Conservation (phyloP, 1,140 invertebrate genomes). For the Trachelipus rathkii region DNA sequence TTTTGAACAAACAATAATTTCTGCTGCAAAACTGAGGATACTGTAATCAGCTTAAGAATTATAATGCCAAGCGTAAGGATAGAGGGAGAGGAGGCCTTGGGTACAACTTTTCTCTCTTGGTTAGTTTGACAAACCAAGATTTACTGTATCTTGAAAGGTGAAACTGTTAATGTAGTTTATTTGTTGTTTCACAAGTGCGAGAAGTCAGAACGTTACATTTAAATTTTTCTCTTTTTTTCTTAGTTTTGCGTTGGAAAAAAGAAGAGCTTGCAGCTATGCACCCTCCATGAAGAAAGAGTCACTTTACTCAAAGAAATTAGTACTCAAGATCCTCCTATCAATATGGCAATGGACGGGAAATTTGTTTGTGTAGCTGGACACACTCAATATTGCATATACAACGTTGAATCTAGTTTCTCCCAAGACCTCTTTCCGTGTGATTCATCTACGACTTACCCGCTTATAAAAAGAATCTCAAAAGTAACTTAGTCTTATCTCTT, state of each 20-base stretch:
- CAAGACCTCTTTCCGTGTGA: constrained; percentile 55
- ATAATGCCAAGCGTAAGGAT: too few relatives aligned
- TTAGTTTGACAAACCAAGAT: too few relatives aligned
- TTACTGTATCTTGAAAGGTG: too few relatives aligned
- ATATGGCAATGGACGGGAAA: constrained; percentile 53
- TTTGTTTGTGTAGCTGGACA: constrained; percentile 53
- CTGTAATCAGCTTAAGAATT: too few relatives aligned
- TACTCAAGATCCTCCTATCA: constrained; percentile 51
- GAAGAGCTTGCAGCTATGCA: constrained; percentile 53
- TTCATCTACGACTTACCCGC: constrained; percentile 45
- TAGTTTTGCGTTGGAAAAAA: constrained; percentile 55
- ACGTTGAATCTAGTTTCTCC: constrained; percentile 50
- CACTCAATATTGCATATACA: constrained; percentile 53
- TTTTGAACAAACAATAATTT: too few relatives aligned
- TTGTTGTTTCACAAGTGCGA: too few relatives aligned
- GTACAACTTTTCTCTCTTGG: too few relatives aligned
- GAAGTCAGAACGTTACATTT: too few relatives aligned
- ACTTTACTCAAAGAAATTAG: constrained; percentile 52
- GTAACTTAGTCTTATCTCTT: constrained; percentile 39
- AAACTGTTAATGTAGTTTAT: too few relatives aligned
- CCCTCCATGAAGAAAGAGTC: constrained; percentile 54
- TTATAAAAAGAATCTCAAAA: constrained; percentile 55
- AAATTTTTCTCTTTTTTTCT: too few relatives aligned
- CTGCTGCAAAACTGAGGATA: too few relatives aligned
- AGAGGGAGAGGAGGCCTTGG: too few relatives aligned